These are phyloP conservation scores for Cantharis rufa DNA, from an alignment of 2,888 invertebrate species.

Conservation along the genomic window DNA sequence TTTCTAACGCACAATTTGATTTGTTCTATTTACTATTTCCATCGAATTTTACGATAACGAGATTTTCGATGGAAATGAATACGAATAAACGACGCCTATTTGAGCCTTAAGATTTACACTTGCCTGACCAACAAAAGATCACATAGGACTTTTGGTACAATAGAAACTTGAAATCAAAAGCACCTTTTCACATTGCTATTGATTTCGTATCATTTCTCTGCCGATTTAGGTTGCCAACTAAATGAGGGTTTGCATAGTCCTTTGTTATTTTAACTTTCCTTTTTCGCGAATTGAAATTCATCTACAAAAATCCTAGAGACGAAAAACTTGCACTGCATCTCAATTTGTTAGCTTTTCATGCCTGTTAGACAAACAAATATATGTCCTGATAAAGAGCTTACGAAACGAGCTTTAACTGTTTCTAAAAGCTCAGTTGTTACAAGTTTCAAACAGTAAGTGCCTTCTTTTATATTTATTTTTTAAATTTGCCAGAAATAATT, in stretches of 20 bases:
- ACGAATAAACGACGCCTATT: neutral
- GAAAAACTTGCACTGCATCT: constrained; percentile 20
- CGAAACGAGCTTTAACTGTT: constrained; percentile 19
- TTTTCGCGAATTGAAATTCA: neutral
- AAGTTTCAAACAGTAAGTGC: constrained; percentile 21
- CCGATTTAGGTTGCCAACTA: neutral
- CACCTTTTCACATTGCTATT: constrained; percentile 1
- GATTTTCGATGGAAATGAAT: constrained; percentile 2
- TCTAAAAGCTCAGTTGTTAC: constrained; percentile 24
- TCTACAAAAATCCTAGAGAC: neutral
- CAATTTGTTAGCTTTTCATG: constrained; percentile 24
- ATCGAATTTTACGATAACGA: constrained; percentile 18
- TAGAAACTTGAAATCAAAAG: constrained; percentile 3
- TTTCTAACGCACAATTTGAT: neutral
- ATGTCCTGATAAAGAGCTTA: constrained; percentile 24
- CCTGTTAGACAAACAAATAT: constrained; percentile 25
- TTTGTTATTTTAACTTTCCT: neutral
- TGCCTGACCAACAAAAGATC: constrained; percentile 11
- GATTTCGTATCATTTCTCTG: constrained; percentile 6
- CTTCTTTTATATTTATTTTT: constrained; percentile 14
- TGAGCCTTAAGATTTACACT: constrained; percentile 16
- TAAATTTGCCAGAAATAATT: neutral
- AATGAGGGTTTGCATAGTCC: constrained; percentile 11
- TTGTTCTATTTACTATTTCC: neutral
- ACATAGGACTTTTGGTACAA: constrained; percentile 8